A percentile compares a stretch with the other conserved stretches of the same genome.
phyloP scores from a whole-genome alignment of 2,888 invertebrate genomes.

The Ephialtes manifestator region DNA sequence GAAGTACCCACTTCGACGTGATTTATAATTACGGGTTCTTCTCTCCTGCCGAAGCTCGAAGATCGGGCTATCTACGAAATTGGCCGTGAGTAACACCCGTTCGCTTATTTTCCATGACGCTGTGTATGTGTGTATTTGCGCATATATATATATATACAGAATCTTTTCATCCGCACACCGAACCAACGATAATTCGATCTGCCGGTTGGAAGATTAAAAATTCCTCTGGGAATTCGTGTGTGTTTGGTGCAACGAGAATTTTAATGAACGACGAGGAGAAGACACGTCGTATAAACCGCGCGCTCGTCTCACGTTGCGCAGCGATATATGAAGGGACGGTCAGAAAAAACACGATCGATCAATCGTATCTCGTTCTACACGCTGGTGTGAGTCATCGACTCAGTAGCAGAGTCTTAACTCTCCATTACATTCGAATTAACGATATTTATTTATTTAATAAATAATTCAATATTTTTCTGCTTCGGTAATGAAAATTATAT shows the following conservation, averaged over 20 bases:
- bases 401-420: too few species aligned
- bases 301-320: neutral
- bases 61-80: slow-evolving; percentile 34
- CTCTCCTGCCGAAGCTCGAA: neutral
- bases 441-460: too few species aligned
- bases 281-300: neutral
- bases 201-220: slow-evolving; percentile 35
- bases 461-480: too few species aligned
- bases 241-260: slow-evolving; percentile 25
- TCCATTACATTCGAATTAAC: too few species aligned
- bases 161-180: neutral
- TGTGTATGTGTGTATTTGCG: neutral
- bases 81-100: slow-evolving; percentile 16
- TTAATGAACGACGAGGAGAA: slow-evolving; percentile 28
- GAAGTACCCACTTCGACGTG: slow-evolving; percentile 16
- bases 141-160: neutral
- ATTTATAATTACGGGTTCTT: slow-evolving; percentile 37
- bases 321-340: neutral
- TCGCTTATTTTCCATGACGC: neutral
- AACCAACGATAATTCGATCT: slow-evolving; percentile 24
- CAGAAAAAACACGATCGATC: slow-evolving; percentile 37
- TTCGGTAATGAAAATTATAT: too few species aligned
- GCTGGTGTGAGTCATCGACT: neutral
- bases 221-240: slow-evolving; percentile 33
- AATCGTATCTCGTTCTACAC: slow-evolving; percentile 13